Percentiles rank a stretch among this genome's conserved stretches.
These are phyloP conservation scores for Aurelia coerulea DNA, from an alignment of 30 jellyfish, hydroid and myxozoan species.

Conservation along the genomic window DNA sequence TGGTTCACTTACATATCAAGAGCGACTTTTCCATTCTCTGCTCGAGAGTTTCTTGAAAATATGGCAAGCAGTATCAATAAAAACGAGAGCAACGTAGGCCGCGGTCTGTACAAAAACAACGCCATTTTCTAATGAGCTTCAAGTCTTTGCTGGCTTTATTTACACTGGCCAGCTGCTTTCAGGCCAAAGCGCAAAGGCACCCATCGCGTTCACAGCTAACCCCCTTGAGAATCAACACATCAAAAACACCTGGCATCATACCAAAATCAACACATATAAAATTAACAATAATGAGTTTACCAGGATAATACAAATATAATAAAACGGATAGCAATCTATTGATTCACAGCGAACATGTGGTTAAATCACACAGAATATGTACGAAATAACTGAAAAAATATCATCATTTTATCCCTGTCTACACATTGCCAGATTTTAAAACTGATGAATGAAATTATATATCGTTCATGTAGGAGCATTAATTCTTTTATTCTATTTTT, in stretches of 20 bases:
- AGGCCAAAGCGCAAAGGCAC: not conserved
- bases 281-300: not conserved
- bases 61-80: not conserved
- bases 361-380: no score
- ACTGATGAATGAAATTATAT: no score
- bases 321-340: constrained; percentile 4
- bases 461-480: no score
- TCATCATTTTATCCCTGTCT: no score
- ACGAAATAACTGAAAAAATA: no score
- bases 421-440: no score
- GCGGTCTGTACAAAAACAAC: constrained; percentile 7
- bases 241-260: constrained; percentile 59
- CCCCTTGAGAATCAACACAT: not conserved
- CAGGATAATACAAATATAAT: constrained; percentile 19
- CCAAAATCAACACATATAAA: no score
- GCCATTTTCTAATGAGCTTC: constrained; percentile 51
- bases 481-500: no score
- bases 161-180: constrained; percentile 69
- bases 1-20: constrained; percentile 32
- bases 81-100: constrained; percentile 3
- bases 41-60: not conserved
- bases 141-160: constrained; percentile 19
- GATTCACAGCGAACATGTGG: no score
- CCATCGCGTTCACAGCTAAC: constrained; percentile 44
- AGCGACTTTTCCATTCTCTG: constrained; percentile 58